Conservation (phyloP, 2,113 vertebrate species). For the Stegostoma tigrinum region DNA sequence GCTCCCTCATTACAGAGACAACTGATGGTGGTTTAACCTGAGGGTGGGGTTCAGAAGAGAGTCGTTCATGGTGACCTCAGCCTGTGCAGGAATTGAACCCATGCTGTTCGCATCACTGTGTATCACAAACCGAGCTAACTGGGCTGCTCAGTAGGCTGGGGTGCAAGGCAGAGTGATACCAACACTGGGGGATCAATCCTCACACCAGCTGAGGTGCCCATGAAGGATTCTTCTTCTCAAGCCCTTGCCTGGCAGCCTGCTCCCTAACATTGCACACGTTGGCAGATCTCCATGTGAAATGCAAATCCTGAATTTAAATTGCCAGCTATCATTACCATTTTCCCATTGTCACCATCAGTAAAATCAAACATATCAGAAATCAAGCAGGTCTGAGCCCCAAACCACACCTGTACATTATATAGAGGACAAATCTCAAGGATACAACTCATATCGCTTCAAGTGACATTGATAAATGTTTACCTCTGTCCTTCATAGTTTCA, state of each 20-base stretch:
- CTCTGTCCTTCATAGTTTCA: not conserved
- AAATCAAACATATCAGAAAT: not conserved
- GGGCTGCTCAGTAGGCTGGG: too few relatives aligned
- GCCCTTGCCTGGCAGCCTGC: not conserved
- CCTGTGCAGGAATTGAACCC: too few relatives aligned
- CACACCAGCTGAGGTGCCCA: too few relatives aligned
- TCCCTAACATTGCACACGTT: not conserved
- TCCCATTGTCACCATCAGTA: not conserved
- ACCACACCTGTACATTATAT: not conserved
- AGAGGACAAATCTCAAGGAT: not conserved
- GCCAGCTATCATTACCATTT: not conserved
- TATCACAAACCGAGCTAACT: too few relatives aligned
- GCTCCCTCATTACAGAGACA: too few relatives aligned
- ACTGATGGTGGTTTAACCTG: too few relatives aligned
- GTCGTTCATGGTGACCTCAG: too few relatives aligned
- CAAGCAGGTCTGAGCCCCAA: not conserved
- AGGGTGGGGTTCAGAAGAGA: too few relatives aligned
- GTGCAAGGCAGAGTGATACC: too few relatives aligned
- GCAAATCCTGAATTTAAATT: not conserved
- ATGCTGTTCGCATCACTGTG: too few relatives aligned
- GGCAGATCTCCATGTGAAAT: not conserved
- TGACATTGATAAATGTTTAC: conserved; percentile 16
- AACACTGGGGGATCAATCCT: too few relatives aligned
- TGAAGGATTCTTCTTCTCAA: too few relatives aligned
- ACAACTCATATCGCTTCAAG: not conserved